phyloP scores from a whole-genome alignment of 53 echinoderm and acorn worm genomes.

The Luidia sarsii region DNA sequence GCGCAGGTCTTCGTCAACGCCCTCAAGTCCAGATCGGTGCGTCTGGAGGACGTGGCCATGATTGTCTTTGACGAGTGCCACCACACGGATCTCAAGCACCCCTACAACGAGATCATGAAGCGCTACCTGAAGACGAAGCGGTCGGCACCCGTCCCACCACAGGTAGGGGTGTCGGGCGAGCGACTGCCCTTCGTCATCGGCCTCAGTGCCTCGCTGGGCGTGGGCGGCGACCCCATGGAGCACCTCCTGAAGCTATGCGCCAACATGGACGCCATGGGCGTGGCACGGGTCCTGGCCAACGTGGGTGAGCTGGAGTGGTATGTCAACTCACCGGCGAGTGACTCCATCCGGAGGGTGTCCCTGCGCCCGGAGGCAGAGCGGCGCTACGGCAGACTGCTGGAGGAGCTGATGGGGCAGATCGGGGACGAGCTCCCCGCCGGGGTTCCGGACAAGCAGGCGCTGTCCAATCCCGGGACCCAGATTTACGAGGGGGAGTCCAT shows the following conservation, averaged over 20 bases:
- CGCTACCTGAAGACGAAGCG: conserved; percentile 60
- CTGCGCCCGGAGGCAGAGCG: conserved; percentile 24
- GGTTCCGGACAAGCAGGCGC: too few relatives aligned
- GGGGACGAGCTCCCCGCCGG: conserved; percentile 42
- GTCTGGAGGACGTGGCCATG: conserved; percentile 56
- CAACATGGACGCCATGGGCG: conserved; percentile 69
- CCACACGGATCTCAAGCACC: conserved; percentile 73
- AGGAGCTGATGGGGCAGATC: conserved; percentile 50
- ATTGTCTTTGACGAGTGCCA: conserved; percentile 82
- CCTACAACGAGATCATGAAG: conserved; percentile 83
- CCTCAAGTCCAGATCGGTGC: conserved; percentile 15
- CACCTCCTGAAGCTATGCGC: conserved; percentile 71
- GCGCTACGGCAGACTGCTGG: conserved; percentile 25
- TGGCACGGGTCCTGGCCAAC: conserved; percentile 46
- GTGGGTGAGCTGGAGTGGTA: conserved; percentile 46
- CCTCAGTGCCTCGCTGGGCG: conserved; percentile 76
- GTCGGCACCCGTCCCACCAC: neutral
- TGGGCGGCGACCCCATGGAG: conserved; percentile 49
- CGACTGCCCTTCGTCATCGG: conserved; percentile 68
- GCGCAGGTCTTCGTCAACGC: conserved; percentile 82
- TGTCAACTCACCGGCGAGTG: conserved; percentile 60
- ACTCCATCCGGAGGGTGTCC: conserved; percentile 33
- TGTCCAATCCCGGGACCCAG: conserved; percentile 33
- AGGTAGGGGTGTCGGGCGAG: conserved; percentile 48
- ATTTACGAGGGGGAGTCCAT: conserved; percentile 55